These are phyloP conservation scores for Odontamblyopus rebecca DNA, from an alignment of 2,797 vertebrate species.

Conservation along the genomic window DNA sequence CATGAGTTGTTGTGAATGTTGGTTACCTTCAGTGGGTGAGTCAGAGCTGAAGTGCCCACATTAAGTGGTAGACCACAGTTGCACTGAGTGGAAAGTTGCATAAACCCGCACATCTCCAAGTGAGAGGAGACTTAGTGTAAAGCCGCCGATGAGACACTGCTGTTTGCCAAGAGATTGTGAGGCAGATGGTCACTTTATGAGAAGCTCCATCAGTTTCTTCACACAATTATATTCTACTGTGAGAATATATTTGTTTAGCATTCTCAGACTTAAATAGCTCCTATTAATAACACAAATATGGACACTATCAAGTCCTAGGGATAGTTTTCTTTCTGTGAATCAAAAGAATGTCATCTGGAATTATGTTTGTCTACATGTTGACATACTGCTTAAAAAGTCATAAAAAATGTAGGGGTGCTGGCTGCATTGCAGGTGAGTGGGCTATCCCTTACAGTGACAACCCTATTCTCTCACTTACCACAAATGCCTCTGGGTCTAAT, in stretches of 20 bases:
- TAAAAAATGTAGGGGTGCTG: conserved; percentile 60
- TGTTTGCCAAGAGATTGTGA: conserved; percentile 61
- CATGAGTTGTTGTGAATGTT: conserved; percentile 29
- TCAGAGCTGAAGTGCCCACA: conserved; percentile 31
- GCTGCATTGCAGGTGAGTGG: conserved; percentile 50
- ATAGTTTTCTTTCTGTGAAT: not conserved
- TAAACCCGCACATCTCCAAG: conserved; percentile 46
- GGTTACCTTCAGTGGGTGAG: conserved; percentile 37
- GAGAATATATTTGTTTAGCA: not conserved
- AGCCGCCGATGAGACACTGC: conserved; percentile 53
- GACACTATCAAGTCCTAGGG: not conserved
- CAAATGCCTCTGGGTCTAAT: not conserved
- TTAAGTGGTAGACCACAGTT: conserved; percentile 45
- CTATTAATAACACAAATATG: not conserved
- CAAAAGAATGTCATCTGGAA: conserved; percentile 5
- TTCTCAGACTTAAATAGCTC: conserved; percentile 1
- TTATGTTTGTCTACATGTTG: conserved; percentile 9
- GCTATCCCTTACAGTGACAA: not conserved
- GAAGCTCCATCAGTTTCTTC: conserved; percentile 45
- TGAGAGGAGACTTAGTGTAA: conserved; percentile 67
- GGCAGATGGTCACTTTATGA: conserved; percentile 75
- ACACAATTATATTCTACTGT: conserved; percentile 18
- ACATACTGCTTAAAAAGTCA: conserved; percentile 48
- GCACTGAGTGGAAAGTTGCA: conserved; percentile 47
- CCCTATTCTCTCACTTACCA: not conserved